Conservation (phyloP, 2,797 vertebrate species). For the Pseudomugil gertrudae region DNA sequence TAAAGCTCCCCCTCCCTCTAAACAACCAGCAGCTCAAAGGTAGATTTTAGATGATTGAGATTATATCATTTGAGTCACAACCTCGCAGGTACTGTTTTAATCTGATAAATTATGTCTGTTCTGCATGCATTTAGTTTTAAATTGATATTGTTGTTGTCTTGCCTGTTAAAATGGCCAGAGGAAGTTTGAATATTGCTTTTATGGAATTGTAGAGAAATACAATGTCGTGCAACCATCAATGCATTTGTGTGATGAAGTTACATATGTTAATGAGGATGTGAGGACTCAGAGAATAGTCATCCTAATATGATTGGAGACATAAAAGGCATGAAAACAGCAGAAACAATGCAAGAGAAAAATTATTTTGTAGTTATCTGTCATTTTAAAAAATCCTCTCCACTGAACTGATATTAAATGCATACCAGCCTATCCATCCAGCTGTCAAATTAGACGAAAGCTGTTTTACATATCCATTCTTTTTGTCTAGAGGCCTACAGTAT, state of each 20-base stretch:
- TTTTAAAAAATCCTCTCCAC: neutral
- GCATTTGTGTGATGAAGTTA: constrained; percentile 22
- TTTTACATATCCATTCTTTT: neutral
- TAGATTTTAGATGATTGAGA: constrained; percentile 52
- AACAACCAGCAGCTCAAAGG: constrained; percentile 36
- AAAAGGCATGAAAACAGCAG: constrained; percentile 12
- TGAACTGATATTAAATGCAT: constrained; percentile 2
- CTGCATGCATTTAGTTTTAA: constrained; percentile 35
- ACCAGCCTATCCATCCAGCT: neutral
- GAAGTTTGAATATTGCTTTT: constrained; percentile 29
- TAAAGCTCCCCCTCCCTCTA: constrained; percentile 4
- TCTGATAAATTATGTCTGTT: constrained; percentile 43
- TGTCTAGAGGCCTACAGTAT: neutral
- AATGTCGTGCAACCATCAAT: constrained; percentile 2
- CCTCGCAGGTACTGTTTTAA: constrained; percentile 42
- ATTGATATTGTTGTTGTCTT: constrained; percentile 40
- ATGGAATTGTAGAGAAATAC: constrained; percentile 36
- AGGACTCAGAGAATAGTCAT: constrained; percentile 7
- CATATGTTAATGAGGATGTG: constrained; percentile 30
- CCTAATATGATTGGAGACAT: constrained; percentile 6
- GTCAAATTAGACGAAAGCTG: constrained; percentile 10
- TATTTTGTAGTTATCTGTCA: neutral
- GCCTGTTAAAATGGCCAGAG: constrained; percentile 3
- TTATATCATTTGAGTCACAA: constrained; percentile 33
- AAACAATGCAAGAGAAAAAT: neutral